Base-by-base conservation (phyloP, 2,888 invertebrate genomes). In the Pycnomerus fuliginosus region DNA sequence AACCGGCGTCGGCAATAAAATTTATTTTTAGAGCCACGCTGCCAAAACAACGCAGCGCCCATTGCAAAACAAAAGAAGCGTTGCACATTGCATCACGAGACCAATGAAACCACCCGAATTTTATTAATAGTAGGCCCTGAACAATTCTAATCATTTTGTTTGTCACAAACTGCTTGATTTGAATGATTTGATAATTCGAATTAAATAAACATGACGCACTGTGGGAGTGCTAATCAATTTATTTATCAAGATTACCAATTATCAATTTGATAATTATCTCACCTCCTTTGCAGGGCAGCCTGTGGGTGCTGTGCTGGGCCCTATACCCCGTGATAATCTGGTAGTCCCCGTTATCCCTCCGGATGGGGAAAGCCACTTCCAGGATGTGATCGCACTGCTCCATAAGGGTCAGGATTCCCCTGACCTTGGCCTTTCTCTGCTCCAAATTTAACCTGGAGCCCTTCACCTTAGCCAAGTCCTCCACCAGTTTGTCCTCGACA, bases 311-410 rank as follows among this genome's bases (percentile, higher is more conserved):
- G 76, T 99, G 99, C 73, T 99, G 99, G 28, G 98, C 96, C 62
- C 99, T 82, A 78, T 95, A 99, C 10, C 96, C 99, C 58, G 85
- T 90, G 66, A 99, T 94, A 82, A 98, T 90, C 75, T 99, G 97
- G 72, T 95, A 97, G 69, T 92, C 89, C 28, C 99, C 99, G 62
- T 92, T 93, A 71, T 99, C 99, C 62, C 96, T 86, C 68, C 90
- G 85, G 55, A 99, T 79, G 1, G 99, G 99, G 73, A 99, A 99
- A 41, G 90, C 87, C 56, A 98, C 87, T 74, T 93, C 94, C 39
- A 96, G 77, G 55, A 92, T 89, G 59, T 81, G 80, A 76, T 98
- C 96, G 74, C 97, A 98, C 45, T 94, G 95, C 77, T 98, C 94
- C 86, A 99, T 95, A 65, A 96, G 83, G 74, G 87, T 86, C 50